These are phyloP conservation scores for Lithophane leautieri DNA, from an alignment of 2,888 invertebrate genomes.

Conservation along the genomic window DNA sequence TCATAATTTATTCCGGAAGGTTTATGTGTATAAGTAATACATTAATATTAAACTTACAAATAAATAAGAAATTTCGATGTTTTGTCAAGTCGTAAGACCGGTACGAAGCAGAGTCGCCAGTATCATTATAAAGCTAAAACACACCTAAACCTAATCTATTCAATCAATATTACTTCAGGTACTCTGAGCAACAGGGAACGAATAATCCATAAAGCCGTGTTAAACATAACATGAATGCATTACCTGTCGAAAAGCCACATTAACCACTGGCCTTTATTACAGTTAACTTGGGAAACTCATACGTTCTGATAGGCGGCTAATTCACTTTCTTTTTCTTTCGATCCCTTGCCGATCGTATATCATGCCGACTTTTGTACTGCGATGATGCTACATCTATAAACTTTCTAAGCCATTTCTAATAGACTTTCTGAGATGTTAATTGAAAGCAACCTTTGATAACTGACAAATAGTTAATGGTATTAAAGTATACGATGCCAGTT, in stretches of 20 bases:
- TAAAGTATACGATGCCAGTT: background rate
- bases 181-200: constrained; percentile 12
- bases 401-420: constrained; percentile 54
- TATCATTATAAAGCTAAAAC: background rate
- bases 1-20: background rate
- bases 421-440: constrained; percentile 47
- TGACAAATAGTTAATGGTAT: background rate
- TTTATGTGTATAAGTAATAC: too few relatives aligned
- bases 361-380: constrained; percentile 48
- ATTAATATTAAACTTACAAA: too few relatives aligned
- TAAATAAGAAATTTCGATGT: too few relatives aligned
- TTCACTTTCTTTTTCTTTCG: constrained; percentile 63
- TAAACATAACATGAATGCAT: constrained; percentile 31
- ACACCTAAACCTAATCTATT: background rate
- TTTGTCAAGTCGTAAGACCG: too few relatives aligned
- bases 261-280: constrained; percentile 28
- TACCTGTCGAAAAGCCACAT: constrained; percentile 35
- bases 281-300: constrained; percentile 54
- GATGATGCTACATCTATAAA: constrained; percentile 54
- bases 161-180: background rate
- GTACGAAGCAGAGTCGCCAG: too few relatives aligned
- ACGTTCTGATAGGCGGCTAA: constrained; percentile 49
- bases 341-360: constrained; percentile 57
- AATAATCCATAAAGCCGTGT: constrained; percentile 26
- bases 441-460: background rate